phyloP scores from a whole-genome alignment of 2,888 invertebrate genomes.

The Molanna angustata region DNA sequence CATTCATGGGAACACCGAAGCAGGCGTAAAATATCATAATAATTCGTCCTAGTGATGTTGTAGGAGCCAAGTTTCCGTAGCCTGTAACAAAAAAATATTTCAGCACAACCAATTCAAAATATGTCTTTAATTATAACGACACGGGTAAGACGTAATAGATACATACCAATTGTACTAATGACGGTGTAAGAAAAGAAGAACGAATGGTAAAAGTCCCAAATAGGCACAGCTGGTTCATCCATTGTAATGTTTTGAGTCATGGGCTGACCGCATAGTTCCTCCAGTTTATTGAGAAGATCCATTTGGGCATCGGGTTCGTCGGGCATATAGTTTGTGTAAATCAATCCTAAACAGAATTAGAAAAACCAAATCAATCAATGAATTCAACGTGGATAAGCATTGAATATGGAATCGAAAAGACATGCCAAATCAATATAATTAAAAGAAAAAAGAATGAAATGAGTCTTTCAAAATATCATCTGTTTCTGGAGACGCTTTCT shows the following conservation, averaged over 20 bases:
- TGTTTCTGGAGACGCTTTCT: too few species aligned
- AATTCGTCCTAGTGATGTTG: slow-evolving; percentile 73
- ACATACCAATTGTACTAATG: slow-evolving; percentile 81
- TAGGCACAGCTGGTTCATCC: slow-evolving; percentile 58
- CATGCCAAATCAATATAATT: too few species aligned
- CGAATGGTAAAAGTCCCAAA: slow-evolving; percentile 90
- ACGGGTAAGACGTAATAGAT: neutral
- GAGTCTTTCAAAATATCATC: too few species aligned
- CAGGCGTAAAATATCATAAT: slow-evolving; percentile 86
- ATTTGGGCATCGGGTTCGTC: slow-evolving; percentile 54
- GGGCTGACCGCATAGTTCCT: slow-evolving; percentile 72
- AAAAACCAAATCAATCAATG: too few species aligned
- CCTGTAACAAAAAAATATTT: slow-evolving; percentile 57
- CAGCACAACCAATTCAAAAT: too few species aligned
- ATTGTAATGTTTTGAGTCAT: slow-evolving; percentile 64
- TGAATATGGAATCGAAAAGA: too few species aligned
- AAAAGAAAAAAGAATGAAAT: too few species aligned
- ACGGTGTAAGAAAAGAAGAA: slow-evolving; percentile 90
- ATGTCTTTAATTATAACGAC: neutral
- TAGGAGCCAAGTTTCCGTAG: slow-evolving; percentile 87
- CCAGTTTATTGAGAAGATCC: slow-evolving; percentile 60
- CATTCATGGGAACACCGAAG: slow-evolving; percentile 83
- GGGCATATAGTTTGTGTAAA: slow-evolving; percentile 58
- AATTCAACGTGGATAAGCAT: too few species aligned
- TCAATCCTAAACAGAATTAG: slow-evolving; percentile 63